Conservation (phyloP, 2,888 invertebrate species). For the Digitonthophagus gazella region DNA sequence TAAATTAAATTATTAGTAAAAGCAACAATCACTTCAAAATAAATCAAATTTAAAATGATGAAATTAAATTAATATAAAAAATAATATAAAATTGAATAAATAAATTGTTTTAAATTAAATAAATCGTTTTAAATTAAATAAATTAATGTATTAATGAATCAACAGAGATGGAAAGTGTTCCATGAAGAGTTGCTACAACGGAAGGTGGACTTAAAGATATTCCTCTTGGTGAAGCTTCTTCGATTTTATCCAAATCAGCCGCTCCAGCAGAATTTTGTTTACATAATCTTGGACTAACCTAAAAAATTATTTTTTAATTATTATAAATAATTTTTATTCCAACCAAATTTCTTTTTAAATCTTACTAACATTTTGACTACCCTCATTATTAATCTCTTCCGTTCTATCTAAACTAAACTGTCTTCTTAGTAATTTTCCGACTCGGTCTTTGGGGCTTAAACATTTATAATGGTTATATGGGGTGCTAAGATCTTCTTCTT, state of each 20-base stretch:
- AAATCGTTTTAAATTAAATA: neutral
- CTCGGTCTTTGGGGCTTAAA: conserved; percentile 59
- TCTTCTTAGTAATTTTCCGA: conserved; percentile 56
- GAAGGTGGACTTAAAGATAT: conserved; percentile 41
- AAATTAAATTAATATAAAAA: too few species aligned
- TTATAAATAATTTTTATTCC: neutral
- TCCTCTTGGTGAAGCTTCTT: conserved; percentile 57
- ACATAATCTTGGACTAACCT: conserved; percentile 53
- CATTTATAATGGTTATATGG: conserved; percentile 76
- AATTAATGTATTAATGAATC: conserved; percentile 46
- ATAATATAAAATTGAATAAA: too few species aligned
- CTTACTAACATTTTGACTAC: conserved; percentile 47
- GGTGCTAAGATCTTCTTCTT: conserved; percentile 65
- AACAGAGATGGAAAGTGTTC: conserved; percentile 48
- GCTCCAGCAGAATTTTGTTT: conserved; percentile 70
- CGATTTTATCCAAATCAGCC: conserved; percentile 68
- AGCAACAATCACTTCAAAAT: too few species aligned
- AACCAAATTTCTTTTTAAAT: conserved; percentile 35
- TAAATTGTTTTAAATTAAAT: neutral
- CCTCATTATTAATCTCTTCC: conserved; percentile 54
- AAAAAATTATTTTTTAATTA: conserved; percentile 28
- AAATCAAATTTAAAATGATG: too few species aligned
- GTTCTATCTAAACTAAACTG: conserved; percentile 71
- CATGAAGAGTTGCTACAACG: conserved; percentile 42
- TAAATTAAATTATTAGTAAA: too few species aligned